These are phyloP conservation scores for Aselliscus stoliczkanus DNA, from an alignment of 2,797 vertebrate genomes.

Conservation along the genomic window DNA sequence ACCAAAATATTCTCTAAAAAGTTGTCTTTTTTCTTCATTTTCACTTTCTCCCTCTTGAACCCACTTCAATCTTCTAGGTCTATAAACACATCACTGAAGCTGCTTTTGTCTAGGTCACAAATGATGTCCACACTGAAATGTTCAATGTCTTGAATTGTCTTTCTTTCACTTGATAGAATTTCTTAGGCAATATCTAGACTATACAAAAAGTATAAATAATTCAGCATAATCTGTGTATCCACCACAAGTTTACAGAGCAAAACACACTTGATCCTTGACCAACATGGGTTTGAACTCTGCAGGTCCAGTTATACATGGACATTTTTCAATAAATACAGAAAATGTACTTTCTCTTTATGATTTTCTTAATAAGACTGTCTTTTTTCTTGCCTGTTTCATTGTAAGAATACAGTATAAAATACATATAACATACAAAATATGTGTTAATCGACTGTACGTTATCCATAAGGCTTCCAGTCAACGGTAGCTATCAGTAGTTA, in stretches of 20 bases:
- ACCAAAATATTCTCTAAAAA: neutral
- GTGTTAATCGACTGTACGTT: neutral
- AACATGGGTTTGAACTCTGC: neutral
- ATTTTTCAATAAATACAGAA: neutral
- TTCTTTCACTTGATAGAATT: slow-evolving; percentile 26
- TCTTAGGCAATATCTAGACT: neutral
- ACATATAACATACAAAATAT: neutral
- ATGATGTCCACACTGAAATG: neutral
- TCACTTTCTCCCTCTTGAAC: neutral
- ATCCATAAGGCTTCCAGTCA: neutral
- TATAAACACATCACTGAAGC: neutral
- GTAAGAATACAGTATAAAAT: neutral
- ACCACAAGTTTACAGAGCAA: neutral
- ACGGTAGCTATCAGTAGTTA: neutral
- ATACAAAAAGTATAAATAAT: slow-evolving; percentile 8
- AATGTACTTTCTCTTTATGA: neutral
- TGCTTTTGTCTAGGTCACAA: neutral
- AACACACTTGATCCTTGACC: neutral
- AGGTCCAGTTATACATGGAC: neutral
- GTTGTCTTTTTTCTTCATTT: neutral
- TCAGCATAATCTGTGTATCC: neutral
- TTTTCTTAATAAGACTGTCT: neutral
- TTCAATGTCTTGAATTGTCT: neutral
- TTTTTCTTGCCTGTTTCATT: neutral
- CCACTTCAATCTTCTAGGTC: neutral